Evolutionary conservation across 2,797 vertebrate genomes (phyloP).

Genomic region (Hipposideros larvatus): DNA sequence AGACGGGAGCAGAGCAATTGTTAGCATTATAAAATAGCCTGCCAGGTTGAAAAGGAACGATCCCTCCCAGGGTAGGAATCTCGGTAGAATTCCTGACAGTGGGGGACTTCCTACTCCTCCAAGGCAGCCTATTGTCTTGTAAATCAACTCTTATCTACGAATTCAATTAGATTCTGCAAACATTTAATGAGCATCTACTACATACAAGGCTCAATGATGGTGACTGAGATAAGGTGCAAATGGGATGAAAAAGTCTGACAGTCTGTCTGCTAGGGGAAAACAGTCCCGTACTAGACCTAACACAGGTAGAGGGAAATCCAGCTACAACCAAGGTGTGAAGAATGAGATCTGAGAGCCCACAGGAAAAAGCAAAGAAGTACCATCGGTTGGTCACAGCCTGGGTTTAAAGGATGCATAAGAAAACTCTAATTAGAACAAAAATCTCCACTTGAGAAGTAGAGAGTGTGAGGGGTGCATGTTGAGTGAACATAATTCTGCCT

Average conservation of each 20-base stretch:
- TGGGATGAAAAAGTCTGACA: background rate
- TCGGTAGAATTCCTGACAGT: background rate
- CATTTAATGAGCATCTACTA: background rate
- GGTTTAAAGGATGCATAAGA: background rate
- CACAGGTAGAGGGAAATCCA: background rate
- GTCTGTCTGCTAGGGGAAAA: background rate
- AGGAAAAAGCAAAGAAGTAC: background rate
- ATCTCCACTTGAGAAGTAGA: background rate
- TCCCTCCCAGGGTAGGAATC: background rate
- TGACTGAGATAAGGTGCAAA: background rate
- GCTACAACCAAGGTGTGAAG: background rate
- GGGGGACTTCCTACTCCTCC: background rate
- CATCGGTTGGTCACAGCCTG: background rate
- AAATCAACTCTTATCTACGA: background rate
- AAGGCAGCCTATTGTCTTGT: background rate
- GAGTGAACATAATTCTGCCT: background rate
- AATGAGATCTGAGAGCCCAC: background rate
- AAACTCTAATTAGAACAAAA: background rate
- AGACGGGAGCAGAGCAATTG: background rate
- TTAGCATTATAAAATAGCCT: background rate
- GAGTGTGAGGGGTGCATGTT: accelerated
- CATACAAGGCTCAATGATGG: background rate
- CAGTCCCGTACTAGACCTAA: accelerated
- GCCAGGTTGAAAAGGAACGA: background rate
- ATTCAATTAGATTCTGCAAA: background rate